Evolutionary conservation across 2,113 vertebrate genomes (phyloP).

Genomic region (Odontophorus gujanensis): DNA sequence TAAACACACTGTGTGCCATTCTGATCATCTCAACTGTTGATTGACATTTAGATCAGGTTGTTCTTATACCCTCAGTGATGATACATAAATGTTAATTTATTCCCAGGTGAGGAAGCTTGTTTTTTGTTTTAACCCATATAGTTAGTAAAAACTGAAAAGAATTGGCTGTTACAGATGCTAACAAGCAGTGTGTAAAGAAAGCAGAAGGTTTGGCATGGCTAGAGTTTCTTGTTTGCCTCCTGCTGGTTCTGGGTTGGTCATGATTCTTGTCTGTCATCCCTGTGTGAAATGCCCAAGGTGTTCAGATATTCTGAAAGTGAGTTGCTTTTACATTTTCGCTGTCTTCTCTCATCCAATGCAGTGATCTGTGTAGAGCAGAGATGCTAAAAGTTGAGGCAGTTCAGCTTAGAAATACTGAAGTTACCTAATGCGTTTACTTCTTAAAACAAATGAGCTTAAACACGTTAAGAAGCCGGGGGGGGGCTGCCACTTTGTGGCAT

Average conservation of each 20-base stretch:
- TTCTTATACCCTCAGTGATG: not conserved
- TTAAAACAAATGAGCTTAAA: not conserved
- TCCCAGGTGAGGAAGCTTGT: not conserved
- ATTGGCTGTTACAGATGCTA: not conserved
- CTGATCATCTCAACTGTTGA: not conserved
- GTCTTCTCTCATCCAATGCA: fast-evolving
- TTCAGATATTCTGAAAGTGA: not conserved
- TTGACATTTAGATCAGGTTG: not conserved
- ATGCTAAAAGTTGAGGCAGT: not conserved
- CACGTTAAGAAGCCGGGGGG: fast-evolving
- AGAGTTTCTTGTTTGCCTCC: not conserved
- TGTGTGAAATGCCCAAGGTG: fast-evolving
- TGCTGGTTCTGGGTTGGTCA: not conserved
- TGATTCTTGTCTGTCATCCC: not conserved
- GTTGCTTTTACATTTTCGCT: not conserved
- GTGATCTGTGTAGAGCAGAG: not conserved
- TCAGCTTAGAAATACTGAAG: not conserved
- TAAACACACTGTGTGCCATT: not conserved
- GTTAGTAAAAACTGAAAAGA: not conserved
- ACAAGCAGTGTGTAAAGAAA: not conserved
- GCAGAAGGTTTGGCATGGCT: not conserved
- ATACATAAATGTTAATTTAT: not conserved
- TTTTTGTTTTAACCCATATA: not conserved
- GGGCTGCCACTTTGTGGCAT: not conserved
- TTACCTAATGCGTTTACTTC: fast-evolving